These are phyloP conservation scores for Clarias gariepinus DNA, from an alignment of 2,113 vertebrate genomes.

Conservation along the genomic window DNA sequence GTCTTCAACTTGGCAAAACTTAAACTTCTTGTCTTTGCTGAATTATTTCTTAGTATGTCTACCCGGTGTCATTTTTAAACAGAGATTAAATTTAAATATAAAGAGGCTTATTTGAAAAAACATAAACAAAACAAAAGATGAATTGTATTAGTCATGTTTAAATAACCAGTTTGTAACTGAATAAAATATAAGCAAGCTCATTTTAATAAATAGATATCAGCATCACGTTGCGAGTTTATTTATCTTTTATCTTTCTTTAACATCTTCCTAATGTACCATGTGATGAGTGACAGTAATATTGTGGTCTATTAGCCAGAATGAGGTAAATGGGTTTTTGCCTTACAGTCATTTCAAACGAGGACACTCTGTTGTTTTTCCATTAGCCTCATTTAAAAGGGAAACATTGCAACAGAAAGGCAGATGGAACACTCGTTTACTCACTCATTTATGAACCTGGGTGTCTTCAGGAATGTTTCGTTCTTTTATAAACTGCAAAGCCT, in stretches of 20 bases:
- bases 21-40: neutral
- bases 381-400: conserved; percentile 66
- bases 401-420: conserved; percentile 67
- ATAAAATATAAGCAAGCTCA: neutral
- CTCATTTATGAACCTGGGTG: conserved; percentile 65
- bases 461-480: conserved; percentile 61
- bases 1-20: neutral
- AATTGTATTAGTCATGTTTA: neutral
- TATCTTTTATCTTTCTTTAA: neutral
- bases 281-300: conserved; percentile 20
- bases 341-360: conserved; percentile 19
- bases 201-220: neutral
- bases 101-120: neutral
- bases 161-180: neutral
- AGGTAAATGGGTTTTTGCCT: conserved; percentile 38
- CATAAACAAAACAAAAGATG: too few relatives aligned
- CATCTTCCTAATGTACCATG: neutral
- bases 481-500: conserved; percentile 45
- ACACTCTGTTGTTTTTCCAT: conserved; percentile 67
- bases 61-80: neutral
- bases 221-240: neutral
- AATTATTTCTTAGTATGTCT: neutral
- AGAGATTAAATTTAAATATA: neutral
- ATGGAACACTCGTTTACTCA: conserved; percentile 70
- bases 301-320: conserved; percentile 26